Base-by-base conservation (phyloP, 2,888 invertebrate species). In the Thera obeliscata region DNA sequence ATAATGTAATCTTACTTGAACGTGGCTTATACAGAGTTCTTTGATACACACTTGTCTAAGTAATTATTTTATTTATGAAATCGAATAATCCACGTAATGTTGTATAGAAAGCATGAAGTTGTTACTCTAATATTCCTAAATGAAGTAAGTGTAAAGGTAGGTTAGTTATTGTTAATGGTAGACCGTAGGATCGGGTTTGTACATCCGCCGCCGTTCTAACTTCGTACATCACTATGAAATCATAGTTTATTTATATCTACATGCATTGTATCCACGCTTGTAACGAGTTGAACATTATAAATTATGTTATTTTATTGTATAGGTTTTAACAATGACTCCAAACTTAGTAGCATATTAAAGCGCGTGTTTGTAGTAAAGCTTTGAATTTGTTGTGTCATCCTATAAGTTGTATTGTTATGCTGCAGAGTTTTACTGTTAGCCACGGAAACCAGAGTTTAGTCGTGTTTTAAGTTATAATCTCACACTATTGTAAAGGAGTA, bases 71-170 rank as follows among this genome's bases (percentile, higher is more conserved):
- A 54, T 43, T 59, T 41, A 58, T 55, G 55, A 61, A 68, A 69
- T 67, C 66, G 70, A 73, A 70, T 71, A 74, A 60, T 64, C 48
- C 62, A 61, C 55, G 55, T 59, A 56, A 61, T 59, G 8, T 61
- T 62, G 59, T 70, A 63, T 59, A 69, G 64, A 52, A 61, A 71
- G 60, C 65, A 67, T 72, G 58, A 66, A 70, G 64, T 69, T 67
- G 61, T 75, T 70, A 66, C 66, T 72, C 56, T 72, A 67, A 63
- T 88, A 89, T 90, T 89, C 88, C 89, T 89, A 87, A 85, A 86
- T 71, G 76, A 78, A 73, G 22, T 89, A 86, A 86, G 81, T 89
- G 88, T 89, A 89, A 87, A 87, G 6, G 82, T 90, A 89, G 87
- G 22, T 67, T 71, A 73, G 77, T 80, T 87, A 88, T 83, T 76